phyloP scores from a whole-genome alignment of 1,140 invertebrate genomes.

The Probaryconus sp. region DNA sequence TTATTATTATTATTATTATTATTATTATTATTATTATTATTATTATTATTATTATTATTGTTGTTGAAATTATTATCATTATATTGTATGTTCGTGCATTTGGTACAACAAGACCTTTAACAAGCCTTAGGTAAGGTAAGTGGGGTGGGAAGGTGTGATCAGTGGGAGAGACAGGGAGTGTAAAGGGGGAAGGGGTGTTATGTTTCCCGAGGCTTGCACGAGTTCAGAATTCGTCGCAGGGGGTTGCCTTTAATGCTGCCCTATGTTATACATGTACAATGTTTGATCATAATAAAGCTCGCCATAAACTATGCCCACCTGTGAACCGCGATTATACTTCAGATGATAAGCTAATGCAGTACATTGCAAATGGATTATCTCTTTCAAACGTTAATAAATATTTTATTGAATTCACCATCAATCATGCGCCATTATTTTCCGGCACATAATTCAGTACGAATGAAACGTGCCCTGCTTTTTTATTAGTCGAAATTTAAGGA shows the following conservation, averaged over 20 bases:
- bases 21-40: slow-evolving; percentile 51
- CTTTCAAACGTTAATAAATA: slow-evolving; percentile 31
- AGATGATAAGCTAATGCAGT: slow-evolving; percentile 40
- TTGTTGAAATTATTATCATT: slow-evolving; percentile 1
- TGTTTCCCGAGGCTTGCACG: slow-evolving; percentile 8
- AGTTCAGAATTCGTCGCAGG: slow-evolving; percentile 26
- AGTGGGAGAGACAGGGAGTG: slow-evolving; percentile 14
- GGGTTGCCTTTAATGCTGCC: slow-evolving; percentile 33
- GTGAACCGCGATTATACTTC: slow-evolving; percentile 55
- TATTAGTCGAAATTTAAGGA: too few species aligned
- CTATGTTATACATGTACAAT: slow-evolving; percentile 39
- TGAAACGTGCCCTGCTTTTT: too few species aligned
- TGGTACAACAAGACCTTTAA: slow-evolving; percentile 6
- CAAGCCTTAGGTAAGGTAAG: slow-evolving; percentile 22
- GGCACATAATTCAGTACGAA: slow-evolving; percentile 25
- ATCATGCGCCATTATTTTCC: slow-evolving; percentile 31
- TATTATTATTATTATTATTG: slow-evolving; percentile 23
- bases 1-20: too few species aligned
- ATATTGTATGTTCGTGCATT: slow-evolving; percentile 8
- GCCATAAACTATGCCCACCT: slow-evolving; percentile 64
- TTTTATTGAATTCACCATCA: slow-evolving; percentile 36
- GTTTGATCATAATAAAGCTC: slow-evolving; percentile 66
- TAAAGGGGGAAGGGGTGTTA: not conserved
- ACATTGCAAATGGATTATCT: slow-evolving; percentile 27
- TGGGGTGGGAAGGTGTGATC: slow-evolving; percentile 1